These are phyloP conservation scores for Drosophila pandora DNA, from an alignment of 1,140 invertebrate genomes.

Conservation along the genomic window DNA sequence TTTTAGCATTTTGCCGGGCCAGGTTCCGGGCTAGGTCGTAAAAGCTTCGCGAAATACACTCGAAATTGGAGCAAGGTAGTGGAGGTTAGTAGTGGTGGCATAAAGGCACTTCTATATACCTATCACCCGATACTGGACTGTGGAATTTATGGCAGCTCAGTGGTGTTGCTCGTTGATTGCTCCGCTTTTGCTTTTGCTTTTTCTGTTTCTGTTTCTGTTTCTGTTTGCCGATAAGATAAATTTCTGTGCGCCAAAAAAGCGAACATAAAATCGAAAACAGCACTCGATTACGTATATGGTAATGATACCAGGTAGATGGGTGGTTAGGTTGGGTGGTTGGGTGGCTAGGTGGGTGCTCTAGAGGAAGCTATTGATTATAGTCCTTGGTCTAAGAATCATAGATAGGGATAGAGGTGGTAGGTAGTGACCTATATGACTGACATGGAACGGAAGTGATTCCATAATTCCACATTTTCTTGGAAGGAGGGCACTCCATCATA, in stretches of 20 bases:
- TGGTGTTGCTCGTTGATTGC: slow-evolving; percentile 35
- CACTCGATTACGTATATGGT: slow-evolving; percentile 67
- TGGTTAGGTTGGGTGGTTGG: neutral
- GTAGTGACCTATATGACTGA: slow-evolving; percentile 37
- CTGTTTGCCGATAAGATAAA: slow-evolving; percentile 73
- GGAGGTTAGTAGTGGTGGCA: neutral
- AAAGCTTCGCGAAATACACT: slow-evolving; percentile 8
- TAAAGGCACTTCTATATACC: neutral
- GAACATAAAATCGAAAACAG: slow-evolving; percentile 72
- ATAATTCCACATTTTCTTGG: slow-evolving; percentile 10
- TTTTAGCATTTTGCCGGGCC: slow-evolving; percentile 26
- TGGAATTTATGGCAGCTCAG: slow-evolving; percentile 39
- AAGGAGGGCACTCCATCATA: slow-evolving; percentile 51
- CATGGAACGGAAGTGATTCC: slow-evolving; percentile 61
- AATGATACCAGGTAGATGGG: slow-evolving; percentile 43
- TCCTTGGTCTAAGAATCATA: slow-evolving; percentile 23
- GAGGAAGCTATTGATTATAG: neutral
- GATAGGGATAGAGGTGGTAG: slow-evolving; percentile 8
- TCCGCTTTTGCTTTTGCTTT: slow-evolving; percentile 23
- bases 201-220: no score
- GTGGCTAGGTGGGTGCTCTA: no score
- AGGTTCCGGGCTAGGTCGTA: neutral
- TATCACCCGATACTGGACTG: slow-evolving; percentile 33
- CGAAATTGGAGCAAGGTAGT: slow-evolving; percentile 1
- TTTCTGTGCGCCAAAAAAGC: slow-evolving; percentile 47